These are phyloP conservation scores for Ophioninae sp. DNA, from an alignment of 2,888 invertebrate species.

Conservation along the genomic window DNA sequence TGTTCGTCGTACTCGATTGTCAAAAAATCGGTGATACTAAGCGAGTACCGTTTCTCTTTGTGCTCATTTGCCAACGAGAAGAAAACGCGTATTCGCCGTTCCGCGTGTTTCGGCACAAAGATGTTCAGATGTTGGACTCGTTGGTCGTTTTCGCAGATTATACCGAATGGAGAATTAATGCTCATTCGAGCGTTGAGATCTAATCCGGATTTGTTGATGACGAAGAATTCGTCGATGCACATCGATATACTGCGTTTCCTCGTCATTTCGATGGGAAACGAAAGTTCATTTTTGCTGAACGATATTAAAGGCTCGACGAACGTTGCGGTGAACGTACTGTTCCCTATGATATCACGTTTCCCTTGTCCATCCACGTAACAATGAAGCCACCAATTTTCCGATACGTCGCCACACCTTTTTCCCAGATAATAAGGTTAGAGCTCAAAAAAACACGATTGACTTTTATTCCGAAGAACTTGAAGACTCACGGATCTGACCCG, in stretches of 20 bases:
- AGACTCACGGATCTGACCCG: constrained; percentile 68
- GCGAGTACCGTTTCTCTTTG: constrained; percentile 64
- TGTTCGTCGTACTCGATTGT: constrained; percentile 79
- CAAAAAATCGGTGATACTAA: constrained; percentile 70
- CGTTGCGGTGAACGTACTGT: constrained; percentile 82
- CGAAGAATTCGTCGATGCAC: constrained; percentile 81
- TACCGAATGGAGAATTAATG: constrained; percentile 82
- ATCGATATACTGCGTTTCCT: constrained; percentile 81
- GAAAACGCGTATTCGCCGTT: constrained; percentile 65
- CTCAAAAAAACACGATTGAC: background rate
- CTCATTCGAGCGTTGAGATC: constrained; percentile 82
- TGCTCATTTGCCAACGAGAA: constrained; percentile 71
- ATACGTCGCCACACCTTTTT: constrained; percentile 77
- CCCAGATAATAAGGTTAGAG: constrained; percentile 8
- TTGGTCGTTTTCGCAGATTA: constrained; percentile 66
- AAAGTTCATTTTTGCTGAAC: constrained; percentile 81
- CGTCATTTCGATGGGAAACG: constrained; percentile 82
- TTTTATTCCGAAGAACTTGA: background rate
- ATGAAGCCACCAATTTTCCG: constrained; percentile 84
- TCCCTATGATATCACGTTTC: constrained; percentile 82
- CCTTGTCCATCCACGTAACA: constrained; percentile 83
- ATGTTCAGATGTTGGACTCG: constrained; percentile 65
- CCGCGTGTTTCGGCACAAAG: constrained; percentile 65
- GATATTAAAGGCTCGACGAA: constrained; percentile 84
- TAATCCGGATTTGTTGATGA: constrained; percentile 83